Conservation (phyloP, 2,888 invertebrate species). For the Tridacna gigas region DNA sequence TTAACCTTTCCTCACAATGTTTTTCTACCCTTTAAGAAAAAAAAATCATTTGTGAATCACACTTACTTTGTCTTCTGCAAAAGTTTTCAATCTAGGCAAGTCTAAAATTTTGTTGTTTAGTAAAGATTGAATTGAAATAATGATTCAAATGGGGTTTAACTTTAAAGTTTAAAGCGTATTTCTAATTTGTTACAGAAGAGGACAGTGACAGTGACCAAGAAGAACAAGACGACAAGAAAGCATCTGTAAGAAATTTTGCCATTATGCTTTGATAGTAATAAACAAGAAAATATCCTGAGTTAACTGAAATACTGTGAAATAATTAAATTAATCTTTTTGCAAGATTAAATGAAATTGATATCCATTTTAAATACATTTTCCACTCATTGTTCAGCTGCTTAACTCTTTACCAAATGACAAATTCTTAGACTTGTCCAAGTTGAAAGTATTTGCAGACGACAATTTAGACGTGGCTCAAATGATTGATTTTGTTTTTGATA, state of each 20-base stretch:
- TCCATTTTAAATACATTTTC: too few species aligned
- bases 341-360: too few species aligned
- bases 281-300: background rate
- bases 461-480: too few species aligned
- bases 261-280: background rate
- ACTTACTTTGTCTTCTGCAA: background rate
- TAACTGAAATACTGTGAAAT: too few species aligned
- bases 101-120: background rate
- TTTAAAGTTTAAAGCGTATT: background rate
- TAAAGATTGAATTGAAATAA: background rate
- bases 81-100: background rate
- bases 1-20: background rate
- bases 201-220: slow-evolving; percentile 85
- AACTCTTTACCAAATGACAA: background rate
- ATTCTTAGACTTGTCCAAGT: too few species aligned
- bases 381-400: background rate
- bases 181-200: slow-evolving; percentile 77
- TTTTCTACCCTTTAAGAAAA: background rate
- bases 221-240: slow-evolving; percentile 82
- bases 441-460: too few species aligned
- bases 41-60: background rate
- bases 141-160: too few species aligned
- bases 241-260: slow-evolving; percentile 70
- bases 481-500: too few species aligned
- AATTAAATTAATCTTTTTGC: too few species aligned